Percentiles rank a stretch among this genome's conserved stretches.
Evolutionary conservation across 2,797 vertebrate species (phyloP).

Genomic region (Sarcophilus harrisii): DNA sequence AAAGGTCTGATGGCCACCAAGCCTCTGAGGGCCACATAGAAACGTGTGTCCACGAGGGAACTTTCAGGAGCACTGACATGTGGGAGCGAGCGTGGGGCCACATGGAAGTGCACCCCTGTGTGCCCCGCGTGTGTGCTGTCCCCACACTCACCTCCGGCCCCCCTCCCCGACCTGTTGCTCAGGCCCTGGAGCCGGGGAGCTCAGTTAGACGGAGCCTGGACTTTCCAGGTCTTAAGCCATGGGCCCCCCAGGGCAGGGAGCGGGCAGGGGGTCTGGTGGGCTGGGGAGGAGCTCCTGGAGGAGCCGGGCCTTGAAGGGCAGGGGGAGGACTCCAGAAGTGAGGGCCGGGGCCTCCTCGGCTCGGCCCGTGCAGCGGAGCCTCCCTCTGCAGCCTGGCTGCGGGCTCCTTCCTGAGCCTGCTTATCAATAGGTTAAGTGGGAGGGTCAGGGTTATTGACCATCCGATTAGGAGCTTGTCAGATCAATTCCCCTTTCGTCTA

Average conservation of each 20-base stretch:
- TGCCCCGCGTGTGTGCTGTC: no score
- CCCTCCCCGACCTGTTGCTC: no score
- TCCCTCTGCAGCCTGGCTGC: slow-evolving; percentile 47
- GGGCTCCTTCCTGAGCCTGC: slow-evolving; percentile 76
- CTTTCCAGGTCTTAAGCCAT: not conserved
- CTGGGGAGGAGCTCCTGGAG: not conserved
- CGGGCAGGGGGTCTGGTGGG: not conserved
- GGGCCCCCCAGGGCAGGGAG: slow-evolving; percentile 3
- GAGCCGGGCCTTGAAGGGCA: not conserved
- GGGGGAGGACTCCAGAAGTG: no score
- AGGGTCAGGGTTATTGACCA: slow-evolving; percentile 93
- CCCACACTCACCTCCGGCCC: no score
- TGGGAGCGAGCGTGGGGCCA: no score
- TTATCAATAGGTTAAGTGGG: slow-evolving; percentile 96
- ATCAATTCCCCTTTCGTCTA: slow-evolving; percentile 88
- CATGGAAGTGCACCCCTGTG: no score
- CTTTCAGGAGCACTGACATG: no score
- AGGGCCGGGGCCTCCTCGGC: not conserved
- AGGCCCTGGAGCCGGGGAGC: no score
- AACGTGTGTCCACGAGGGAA: no score
- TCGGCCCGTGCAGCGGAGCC: not conserved
- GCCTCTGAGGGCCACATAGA: no score
- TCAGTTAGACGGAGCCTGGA: no score
- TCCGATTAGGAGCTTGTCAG: slow-evolving; percentile 96
- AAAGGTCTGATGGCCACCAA: no score